Conservation (phyloP, 2,888 invertebrate genomes). For the Agrotis clavis region DNA sequence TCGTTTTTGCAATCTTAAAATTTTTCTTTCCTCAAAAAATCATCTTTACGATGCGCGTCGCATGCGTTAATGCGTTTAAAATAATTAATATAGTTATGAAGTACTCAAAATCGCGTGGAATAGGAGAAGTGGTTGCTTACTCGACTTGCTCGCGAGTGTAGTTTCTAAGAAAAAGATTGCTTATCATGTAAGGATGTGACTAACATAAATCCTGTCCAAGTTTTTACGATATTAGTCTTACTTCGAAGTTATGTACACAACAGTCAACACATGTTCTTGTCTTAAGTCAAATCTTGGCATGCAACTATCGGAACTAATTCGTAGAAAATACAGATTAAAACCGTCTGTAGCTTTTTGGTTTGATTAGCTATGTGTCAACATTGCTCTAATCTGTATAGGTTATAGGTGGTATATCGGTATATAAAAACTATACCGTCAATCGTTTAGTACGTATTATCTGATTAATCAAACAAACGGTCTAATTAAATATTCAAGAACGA, state of each 20-base stretch:
- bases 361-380: slow-evolving; percentile 8
- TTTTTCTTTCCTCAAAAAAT: too few relatives aligned
- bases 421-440: slow-evolving; percentile 31
- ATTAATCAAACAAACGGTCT: slow-evolving; percentile 37
- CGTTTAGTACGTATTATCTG: slow-evolving; percentile 22
- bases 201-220: slow-evolving; percentile 72
- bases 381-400: too few relatives aligned
- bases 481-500: slow-evolving; percentile 47
- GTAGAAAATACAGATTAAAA: slow-evolving; percentile 23
- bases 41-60: too few relatives aligned
- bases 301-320: slow-evolving; percentile 21
- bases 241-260: slow-evolving; percentile 51
- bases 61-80: too few relatives aligned
- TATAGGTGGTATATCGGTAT: slow-evolving; percentile 21
- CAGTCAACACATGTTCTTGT: slow-evolving; percentile 29
- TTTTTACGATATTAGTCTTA: slow-evolving; percentile 67
- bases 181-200: slow-evolving; percentile 77
- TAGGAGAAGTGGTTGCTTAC: too few relatives aligned
- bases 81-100: too few relatives aligned
- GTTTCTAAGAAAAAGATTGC: slow-evolving; percentile 75
- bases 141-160: slow-evolving; percentile 17
- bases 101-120: too few relatives aligned
- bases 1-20: too few relatives aligned
- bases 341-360: slow-evolving; percentile 11
- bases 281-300: slow-evolving; percentile 30